Evolutionary conservation across 2,113 vertebrate genomes (phyloP).

Genomic region (Cryptomyrus ogoouensis): DNA sequence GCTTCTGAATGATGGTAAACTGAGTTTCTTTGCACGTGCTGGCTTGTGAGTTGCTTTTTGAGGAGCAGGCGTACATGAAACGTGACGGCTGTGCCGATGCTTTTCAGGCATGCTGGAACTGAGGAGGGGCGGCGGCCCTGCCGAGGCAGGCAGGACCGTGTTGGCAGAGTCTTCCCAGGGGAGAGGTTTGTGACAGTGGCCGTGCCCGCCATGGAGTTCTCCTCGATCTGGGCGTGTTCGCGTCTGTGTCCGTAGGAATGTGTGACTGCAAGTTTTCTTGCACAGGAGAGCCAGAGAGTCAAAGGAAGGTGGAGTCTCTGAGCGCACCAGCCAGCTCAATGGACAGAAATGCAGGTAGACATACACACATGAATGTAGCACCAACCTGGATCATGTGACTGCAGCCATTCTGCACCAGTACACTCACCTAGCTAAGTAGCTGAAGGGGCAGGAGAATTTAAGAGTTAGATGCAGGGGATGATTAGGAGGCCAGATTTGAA

Average conservation of each 20-base stretch:
- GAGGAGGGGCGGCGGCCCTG: not conserved
- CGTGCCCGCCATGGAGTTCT: not conserved
- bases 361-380: not conserved
- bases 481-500: not conserved
- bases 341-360: not conserved
- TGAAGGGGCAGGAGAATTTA: not conserved
- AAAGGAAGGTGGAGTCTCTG: slow-evolving; percentile 16
- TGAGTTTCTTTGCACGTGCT: not conserved
- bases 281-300: slow-evolving; percentile 31
- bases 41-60: not conserved
- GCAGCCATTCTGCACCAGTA: too few relatives aligned
- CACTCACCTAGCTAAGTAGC: too few relatives aligned
- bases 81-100: not conserved
- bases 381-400: too few relatives aligned
- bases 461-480: not conserved
- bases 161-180: slow-evolving; percentile 3
- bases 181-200: slow-evolving; percentile 16
- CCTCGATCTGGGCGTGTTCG: not conserved
- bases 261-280: not conserved
- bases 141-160: not conserved
- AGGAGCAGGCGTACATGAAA: not conserved
- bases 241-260: not conserved
- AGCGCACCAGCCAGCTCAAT: not conserved
- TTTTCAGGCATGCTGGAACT: not conserved
- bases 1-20: not conserved